Evolutionary conservation across 1,140 invertebrate species (phyloP).

Genomic region (Trichomalopsis sarcophagae): DNA sequence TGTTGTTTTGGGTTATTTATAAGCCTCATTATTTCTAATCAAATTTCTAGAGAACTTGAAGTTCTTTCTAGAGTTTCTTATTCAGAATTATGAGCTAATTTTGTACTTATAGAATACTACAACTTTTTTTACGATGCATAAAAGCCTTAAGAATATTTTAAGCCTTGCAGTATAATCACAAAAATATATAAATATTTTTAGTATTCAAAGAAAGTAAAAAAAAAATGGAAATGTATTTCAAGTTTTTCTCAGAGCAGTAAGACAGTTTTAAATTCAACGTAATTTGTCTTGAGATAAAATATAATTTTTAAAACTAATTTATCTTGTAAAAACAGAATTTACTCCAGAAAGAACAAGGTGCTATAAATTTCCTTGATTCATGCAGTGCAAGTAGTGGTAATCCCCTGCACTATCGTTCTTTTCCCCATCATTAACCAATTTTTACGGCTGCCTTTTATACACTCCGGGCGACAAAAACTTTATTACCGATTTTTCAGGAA

Average conservation of each 20-base stretch:
- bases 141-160: too few relatives aligned
- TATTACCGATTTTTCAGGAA: slow-evolving; percentile 33
- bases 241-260: too few relatives aligned
- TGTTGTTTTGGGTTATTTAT: too few relatives aligned
- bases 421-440: slow-evolving; percentile 44
- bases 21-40: too few relatives aligned
- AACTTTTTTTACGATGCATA: neutral
- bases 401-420: slow-evolving; percentile 41
- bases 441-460: slow-evolving; percentile 34
- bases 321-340: slow-evolving; percentile 18
- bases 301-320: slow-evolving; percentile 5
- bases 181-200: too few relatives aligned
- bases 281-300: neutral
- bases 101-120: too few relatives aligned
- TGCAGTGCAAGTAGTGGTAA: slow-evolving; percentile 30
- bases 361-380: slow-evolving; percentile 34
- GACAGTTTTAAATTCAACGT: neutral
- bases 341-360: neutral
- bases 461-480: slow-evolving; percentile 31
- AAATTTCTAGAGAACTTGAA: too few relatives aligned
- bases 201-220: too few relatives aligned
- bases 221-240: too few relatives aligned
- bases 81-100: neutral
- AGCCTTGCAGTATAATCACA: too few relatives aligned
- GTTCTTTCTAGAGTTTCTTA: neutral